Evolutionary conservation across 2,113 vertebrate species (phyloP), one percentile per base, ranked within the genome.

Genomic region (Hymenochirus boettgeri): DNA sequence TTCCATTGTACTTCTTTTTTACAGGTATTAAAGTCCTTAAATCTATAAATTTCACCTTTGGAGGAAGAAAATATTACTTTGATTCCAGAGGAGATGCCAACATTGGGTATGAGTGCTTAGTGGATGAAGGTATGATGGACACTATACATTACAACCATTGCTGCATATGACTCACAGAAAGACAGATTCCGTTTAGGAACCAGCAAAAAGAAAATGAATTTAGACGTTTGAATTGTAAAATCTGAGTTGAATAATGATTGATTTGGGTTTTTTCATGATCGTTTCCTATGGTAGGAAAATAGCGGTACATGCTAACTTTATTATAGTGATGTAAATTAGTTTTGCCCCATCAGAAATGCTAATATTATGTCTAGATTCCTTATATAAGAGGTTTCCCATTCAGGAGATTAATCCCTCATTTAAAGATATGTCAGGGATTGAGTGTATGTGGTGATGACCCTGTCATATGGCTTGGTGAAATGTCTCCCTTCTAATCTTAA

Each of bases 41-140:
- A 79, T 82, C 63, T 17, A 53, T 86, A 35, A 64, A 61, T 39
- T 74, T 94, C 57, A 76, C 71, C 29, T 70, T 83, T 1, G 45
- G 69, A 42, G 78, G 39, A 1, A 74, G 77, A 29, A 79, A 56
- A 27, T 84, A 90, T 62, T 81, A 61, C 23, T 94, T 96, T 72
- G 83, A 94, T 72, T 46, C 70, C 5, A 77, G 63, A 0, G 92
- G 92, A 50, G 89, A 93, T 70, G 74, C 93, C 59, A 91, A 84
- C 39, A 80, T 79, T 58, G 89, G 84, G 39, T 95, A 95, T 0
- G 80, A 94, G 70, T 95, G 21, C 74, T 77, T 0, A 60, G 61
- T 95, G 92, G 93, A 86, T 85, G 55, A 79, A 84, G 52, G 50
- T 75, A 9, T 37, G 39, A 73, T 1, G 80, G 77, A 77, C 31